Base-by-base conservation (phyloP, 1,140 invertebrate genomes). In the Muscidifurax raptorellus region DNA sequence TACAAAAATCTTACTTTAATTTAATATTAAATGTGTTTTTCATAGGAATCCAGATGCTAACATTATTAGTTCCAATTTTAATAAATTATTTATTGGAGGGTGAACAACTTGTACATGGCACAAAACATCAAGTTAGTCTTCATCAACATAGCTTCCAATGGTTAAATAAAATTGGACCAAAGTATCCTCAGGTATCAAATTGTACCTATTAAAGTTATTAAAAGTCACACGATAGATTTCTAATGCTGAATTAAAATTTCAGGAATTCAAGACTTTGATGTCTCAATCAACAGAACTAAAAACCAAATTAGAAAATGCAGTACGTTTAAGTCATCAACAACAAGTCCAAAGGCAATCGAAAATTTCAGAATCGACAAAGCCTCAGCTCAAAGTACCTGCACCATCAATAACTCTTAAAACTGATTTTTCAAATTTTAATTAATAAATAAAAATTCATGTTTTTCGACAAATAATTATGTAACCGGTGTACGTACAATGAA, bases 211-310 rank as follows among this genome's bases (percentile, higher is more conserved):
- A 82, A 82, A 75, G 82, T 81, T 74, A 22, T 40, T 76, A 75
- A n/a, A 2, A 69, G n/a, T 67, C 15, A 66, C 22, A 52, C 79
- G 30, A 75, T 47, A 86, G 69, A 83, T 84, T 81, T 76, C 44
- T 15, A 15, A 59, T 59, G 1, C 52, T 40, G n/a, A n/a, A 85
- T 87, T 86, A 30, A 52, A 72, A 72, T 71, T 64, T 93, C 90
- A 97, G 95, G 97, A 99, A 93, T 99, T 99, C 90, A 97, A 98
- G 90, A 95, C 95, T 22, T 94, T 99, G 85, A 98, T 99, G 97
- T 95, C 95, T 15, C 96, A 96, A 87, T 96, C 96, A 0, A 94
- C 94, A 0, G 96, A 97, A 36, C 92, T 99, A 82, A 95, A 97
- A 87, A 94, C 93, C 22, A 96, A 96, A 92, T 93, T 99, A 67